Percentiles rank a stretch among this genome's conserved stretches.
These are phyloP conservation scores for Chelonus formosanus DNA, from an alignment of 2,888 invertebrate species.

Conservation along the genomic window DNA sequence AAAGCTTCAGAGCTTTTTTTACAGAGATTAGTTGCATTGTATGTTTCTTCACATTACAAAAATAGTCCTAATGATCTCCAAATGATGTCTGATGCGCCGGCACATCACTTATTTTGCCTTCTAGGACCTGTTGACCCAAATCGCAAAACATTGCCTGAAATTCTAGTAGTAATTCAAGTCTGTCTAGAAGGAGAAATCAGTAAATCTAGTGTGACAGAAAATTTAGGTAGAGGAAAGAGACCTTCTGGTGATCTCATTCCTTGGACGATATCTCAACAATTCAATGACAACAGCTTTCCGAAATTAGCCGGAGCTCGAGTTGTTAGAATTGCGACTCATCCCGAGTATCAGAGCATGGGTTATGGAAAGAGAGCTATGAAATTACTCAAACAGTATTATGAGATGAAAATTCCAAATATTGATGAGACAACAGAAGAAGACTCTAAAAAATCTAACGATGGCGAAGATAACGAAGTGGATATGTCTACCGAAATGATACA, in stretches of 20 bases:
- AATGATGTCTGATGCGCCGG: slow-evolving; percentile 98
- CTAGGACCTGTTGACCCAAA: slow-evolving; percentile 84
- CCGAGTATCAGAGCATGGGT: slow-evolving; percentile 97
- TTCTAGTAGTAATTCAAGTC: slow-evolving; percentile 90
- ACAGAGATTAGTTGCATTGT: slow-evolving; percentile 89
- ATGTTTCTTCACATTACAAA: slow-evolving; percentile 98
- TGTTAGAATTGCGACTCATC: slow-evolving; percentile 97
- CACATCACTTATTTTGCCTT: slow-evolving; percentile 95
- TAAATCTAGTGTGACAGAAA: slow-evolving; percentile 76
- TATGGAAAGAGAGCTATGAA: slow-evolving; percentile 91
- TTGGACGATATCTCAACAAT: slow-evolving; percentile 98
- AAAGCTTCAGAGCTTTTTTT: slow-evolving; percentile 92
- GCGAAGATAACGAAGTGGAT: slow-evolving; percentile 70
- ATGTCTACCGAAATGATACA: slow-evolving; percentile 76
- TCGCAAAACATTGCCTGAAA: slow-evolving; percentile 82
- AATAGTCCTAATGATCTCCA: slow-evolving; percentile 94
- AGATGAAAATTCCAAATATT: slow-evolving; percentile 78
- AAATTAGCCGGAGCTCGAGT: slow-evolving; percentile 88
- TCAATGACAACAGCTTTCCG: slow-evolving; percentile 93
- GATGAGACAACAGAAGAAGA: slow-evolving; percentile 67
- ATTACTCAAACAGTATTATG: slow-evolving; percentile 88
- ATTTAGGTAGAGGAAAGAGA: slow-evolving; percentile 84
- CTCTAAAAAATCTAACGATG: slow-evolving; percentile 67
- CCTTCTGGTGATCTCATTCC: slow-evolving; percentile 98
- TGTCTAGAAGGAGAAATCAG: slow-evolving; percentile 81